A percentile compares a stretch with the other conserved stretches of the same genome.
phyloP scores from a whole-genome alignment of 2,888 invertebrate species.

The Coremacera marginata region DNA sequence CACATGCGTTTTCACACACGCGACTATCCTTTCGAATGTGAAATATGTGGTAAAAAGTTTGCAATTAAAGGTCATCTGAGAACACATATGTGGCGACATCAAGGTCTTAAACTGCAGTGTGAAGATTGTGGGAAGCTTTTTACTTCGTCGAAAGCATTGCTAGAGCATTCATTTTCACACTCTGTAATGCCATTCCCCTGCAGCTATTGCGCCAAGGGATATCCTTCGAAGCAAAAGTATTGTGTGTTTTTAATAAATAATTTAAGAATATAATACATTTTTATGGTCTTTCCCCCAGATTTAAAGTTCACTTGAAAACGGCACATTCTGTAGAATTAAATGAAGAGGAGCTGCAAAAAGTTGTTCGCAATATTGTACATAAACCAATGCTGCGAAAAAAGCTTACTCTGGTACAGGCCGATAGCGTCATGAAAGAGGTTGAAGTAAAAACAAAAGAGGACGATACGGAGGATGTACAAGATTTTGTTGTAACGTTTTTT shows the following conservation, averaged over 20 bases:
- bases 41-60: slow-evolving; percentile 53
- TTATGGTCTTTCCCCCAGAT: slow-evolving; percentile 44
- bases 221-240: slow-evolving; percentile 55
- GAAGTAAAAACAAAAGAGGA: slow-evolving; percentile 48
- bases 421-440: slow-evolving; percentile 51
- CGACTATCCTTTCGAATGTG: slow-evolving; percentile 53
- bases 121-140: slow-evolving; percentile 55
- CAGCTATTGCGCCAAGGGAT: slow-evolving; percentile 51
- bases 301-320: slow-evolving; percentile 52
- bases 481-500: slow-evolving; percentile 32
- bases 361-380: slow-evolving; percentile 42
- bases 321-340: slow-evolving; percentile 49
- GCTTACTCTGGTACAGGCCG: slow-evolving; percentile 51
- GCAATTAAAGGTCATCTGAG: slow-evolving; percentile 53
- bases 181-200: slow-evolving; percentile 56
- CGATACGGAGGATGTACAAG: slow-evolving; percentile 34
- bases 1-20: slow-evolving; percentile 55
- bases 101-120: slow-evolving; percentile 53
- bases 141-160: slow-evolving; percentile 54
- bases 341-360: slow-evolving; percentile 50
- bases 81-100: slow-evolving; percentile 55
- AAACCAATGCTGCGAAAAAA: slow-evolving; percentile 49
- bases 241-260: slow-evolving; percentile 6
- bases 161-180: slow-evolving; percentile 54
- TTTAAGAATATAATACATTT: not conserved